Evolutionary conservation across 2,888 invertebrate species (phyloP), one percentile per base, ranked within the genome.

Genomic region (Cerastoderma edule): DNA sequence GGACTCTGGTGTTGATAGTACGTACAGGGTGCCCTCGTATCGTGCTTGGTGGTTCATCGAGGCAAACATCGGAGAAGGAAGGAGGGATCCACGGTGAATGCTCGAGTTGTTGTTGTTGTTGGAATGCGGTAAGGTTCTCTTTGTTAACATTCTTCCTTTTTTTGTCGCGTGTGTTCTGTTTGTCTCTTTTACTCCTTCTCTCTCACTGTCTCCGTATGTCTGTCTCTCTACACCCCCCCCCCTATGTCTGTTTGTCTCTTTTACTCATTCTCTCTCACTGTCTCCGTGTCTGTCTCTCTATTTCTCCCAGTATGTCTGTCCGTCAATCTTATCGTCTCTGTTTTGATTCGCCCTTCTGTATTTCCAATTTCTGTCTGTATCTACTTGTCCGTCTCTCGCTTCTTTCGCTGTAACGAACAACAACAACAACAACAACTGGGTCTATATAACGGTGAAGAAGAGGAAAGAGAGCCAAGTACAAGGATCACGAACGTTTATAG

Each of bases 1-100:
- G 57, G 57, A 35, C 28, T 57, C 68, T 68, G 53, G 56, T 50
- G 66, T 48, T 66, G 44, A 50, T 54, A 35, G 44, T 22, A 27
- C n/a, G 65, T 4, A 28, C 28, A 32, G 44, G 70, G 35, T 22
- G 63, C 69, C 54, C 63, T 46, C n/a, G 69, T 70, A 67, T 72
- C 63, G 69, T 67, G 48, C 16, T 66, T 69, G 76, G 72, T 24
- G 76, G 76, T 77, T 28, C 24, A 44, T 67, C 35, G 35, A 16
- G 69, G 48, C n/a, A n/a, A n/a, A n/a, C n/a, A n/a, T n/a, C n/a
- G n/a, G n/a, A n/a, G n/a, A n/a, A n/a, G n/a, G n/a, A n/a, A n/a
- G n/a, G n/a, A n/a, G n/a, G n/a, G n/a, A n/a, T n/a, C n/a, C n/a
- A n/a, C n/a, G n/a, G n/a, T n/a, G n/a, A n/a, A n/a, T n/a, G n/a